Evolutionary conservation across 2,113 vertebrate genomes (phyloP), one percentile per base, ranked within the genome.

Genomic region (Pogona vitticeps): DNA sequence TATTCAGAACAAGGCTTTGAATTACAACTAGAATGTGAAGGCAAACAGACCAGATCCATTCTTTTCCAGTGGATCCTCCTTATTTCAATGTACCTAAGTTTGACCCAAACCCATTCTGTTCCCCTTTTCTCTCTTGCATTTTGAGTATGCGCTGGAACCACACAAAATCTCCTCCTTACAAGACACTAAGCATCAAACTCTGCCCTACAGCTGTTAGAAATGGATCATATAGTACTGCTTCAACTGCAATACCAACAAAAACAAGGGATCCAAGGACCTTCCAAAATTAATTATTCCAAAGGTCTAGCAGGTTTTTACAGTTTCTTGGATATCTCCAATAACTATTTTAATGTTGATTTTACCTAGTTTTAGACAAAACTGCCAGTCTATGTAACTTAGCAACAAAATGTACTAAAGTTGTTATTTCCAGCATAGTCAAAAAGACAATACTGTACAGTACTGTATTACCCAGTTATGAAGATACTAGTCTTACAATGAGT

Each of bases 171-270:
- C 36, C 56, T 80, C 76, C 18, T 23, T 18, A 31, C 36, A 86
- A 42, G 31, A 42, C 28, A 2, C 58, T 14, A 71, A 79, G 26
- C 38, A 73, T 72, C 68, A 72, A 58, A 42, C 9, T 17, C 31
- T 61, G 33, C 14, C 21, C 36, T 75, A 6, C 38, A 75, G 72
- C 20, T 9, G 13, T 42, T 20, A 36, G 71, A 72, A 23, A 21
- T 26, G 28, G 23, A 68, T 68, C 65, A 56, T 5, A 0, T 61
- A 61, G 21, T 0, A 0, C 9, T 61, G n/a, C 76, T 1, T 0
- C 46, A 89, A 77, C 6, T 21, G 0, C 86, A 89, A 10, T 3
- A 63, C 14, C 6, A 65, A n/a, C 2, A 38, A 84, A 40, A n/a
- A 59, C 1, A 61, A 63, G 2, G 10, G 0, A 0, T 40, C 72